Conservation (phyloP, 2,888 invertebrate species). For the Acanthosepion esculentum region DNA sequence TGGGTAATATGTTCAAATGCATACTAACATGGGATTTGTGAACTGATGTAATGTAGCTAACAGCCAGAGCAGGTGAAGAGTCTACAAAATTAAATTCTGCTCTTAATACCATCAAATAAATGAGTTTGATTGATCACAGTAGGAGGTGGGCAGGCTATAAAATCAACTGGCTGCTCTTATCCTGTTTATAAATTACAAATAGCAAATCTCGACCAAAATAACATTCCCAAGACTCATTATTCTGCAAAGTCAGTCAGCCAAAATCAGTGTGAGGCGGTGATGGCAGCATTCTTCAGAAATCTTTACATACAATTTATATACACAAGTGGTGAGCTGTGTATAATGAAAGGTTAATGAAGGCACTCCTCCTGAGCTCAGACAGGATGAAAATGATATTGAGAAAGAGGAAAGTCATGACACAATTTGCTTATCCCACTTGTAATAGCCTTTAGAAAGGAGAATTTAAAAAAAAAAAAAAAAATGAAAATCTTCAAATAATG, state of each 20-base stretch:
- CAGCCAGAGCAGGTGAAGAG: too few species aligned
- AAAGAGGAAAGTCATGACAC: neutral
- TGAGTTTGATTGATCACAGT: neutral
- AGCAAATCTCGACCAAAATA: slow-evolving; percentile 24
- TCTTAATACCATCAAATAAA: neutral
- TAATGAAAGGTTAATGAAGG: neutral
- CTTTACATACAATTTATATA: neutral
- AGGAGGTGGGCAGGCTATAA: neutral
- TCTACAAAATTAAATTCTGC: neutral
- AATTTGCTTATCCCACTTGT: too few species aligned
- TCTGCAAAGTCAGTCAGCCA: neutral
- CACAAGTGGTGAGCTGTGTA: neutral
- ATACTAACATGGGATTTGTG: neutral
- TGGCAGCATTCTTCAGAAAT: neutral
- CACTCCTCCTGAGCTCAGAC: neutral
- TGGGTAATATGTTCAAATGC: neutral
- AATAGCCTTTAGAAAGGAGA: too few species aligned
- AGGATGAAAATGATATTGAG: neutral
- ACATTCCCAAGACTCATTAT: too few species aligned
- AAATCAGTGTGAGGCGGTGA: neutral
- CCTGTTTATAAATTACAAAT: slow-evolving; percentile 18
- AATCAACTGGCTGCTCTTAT: neutral
- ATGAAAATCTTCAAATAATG: too few species aligned
- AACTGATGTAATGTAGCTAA: too few species aligned
- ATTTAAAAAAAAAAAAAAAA: too few species aligned